Evolutionary conservation across 2,888 invertebrate species (phyloP).

Genomic region (Diabrotica balteata): DNA sequence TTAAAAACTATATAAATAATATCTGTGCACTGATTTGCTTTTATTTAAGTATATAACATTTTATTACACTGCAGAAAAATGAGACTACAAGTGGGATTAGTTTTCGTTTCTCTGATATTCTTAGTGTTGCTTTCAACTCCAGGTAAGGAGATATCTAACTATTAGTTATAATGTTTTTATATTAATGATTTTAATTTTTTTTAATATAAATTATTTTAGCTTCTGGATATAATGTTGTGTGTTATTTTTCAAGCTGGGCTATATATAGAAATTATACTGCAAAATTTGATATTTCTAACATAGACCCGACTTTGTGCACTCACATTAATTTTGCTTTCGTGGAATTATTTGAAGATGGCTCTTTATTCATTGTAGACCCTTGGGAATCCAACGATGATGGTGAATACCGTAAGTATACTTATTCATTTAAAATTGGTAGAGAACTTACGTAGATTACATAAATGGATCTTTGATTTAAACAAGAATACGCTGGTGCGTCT

Average conservation of each 20-base stretch:
- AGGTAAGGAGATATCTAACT: background rate
- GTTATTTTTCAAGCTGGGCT: constrained; percentile 43
- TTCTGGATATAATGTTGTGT: constrained; percentile 25
- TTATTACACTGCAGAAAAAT: background rate
- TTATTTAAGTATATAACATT: no score
- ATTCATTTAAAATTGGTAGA: background rate
- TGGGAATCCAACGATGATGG: constrained; percentile 32
- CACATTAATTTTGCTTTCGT: constrained; percentile 45
- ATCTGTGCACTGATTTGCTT: no score
- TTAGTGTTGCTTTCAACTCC: background rate
- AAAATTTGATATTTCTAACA: constrained; percentile 36
- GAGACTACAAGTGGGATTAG: background rate
- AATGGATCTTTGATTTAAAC: no score
- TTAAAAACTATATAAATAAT: no score
- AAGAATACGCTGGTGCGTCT: no score
- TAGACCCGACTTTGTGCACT: constrained; percentile 42
- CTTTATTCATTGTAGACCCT: constrained; percentile 31
- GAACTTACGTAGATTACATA: background rate
- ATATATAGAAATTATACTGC: constrained; percentile 37
- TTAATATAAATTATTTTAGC: background rate
- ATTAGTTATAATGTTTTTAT: background rate
- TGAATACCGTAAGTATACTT: constrained; percentile 13
- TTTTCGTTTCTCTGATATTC: background rate
- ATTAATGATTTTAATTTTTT: background rate
- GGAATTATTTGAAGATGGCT: constrained; percentile 37